Evolutionary conservation across 2,888 invertebrate species (phyloP).

Genomic region (Melieria crassipennis): DNA sequence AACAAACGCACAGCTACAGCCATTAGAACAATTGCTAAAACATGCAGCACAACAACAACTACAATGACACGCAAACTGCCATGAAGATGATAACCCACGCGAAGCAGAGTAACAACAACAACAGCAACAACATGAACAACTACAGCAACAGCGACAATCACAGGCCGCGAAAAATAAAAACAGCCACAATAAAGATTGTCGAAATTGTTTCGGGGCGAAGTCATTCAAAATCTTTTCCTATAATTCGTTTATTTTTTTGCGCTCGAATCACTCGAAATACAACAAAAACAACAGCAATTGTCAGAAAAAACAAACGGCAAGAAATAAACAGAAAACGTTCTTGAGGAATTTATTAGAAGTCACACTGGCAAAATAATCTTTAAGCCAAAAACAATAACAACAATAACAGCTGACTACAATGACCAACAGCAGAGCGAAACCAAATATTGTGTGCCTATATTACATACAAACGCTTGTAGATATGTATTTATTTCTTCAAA

Average conservation of each 20-base stretch:
- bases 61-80: neutral
- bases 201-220: constrained; percentile 8
- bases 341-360: too few species aligned
- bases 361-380: neutral
- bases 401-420: neutral
- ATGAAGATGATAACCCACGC: constrained; percentile 19
- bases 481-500: neutral
- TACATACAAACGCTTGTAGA: neutral
- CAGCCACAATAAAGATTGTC: constrained; percentile 24
- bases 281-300: too few species aligned
- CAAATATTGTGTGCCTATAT: neutral
- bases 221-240: neutral
- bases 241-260: constrained; percentile 7
- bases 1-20: too few species aligned
- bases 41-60: neutral
- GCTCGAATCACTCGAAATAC: too few species aligned
- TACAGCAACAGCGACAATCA: constrained; percentile 8
- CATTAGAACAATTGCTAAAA: too few species aligned
- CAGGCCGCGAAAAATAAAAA: constrained; percentile 8
- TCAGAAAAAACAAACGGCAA: too few species aligned
- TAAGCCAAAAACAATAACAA: constrained; percentile 6
- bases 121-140: constrained; percentile 28
- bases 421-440: neutral
- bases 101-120: constrained; percentile 17
- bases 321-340: too few species aligned